Percentiles rank a stretch among this genome's conserved stretches.
Evolutionary conservation across 1,140 invertebrate species (phyloP).

Genomic region (Oryctes rhinoceros): DNA sequence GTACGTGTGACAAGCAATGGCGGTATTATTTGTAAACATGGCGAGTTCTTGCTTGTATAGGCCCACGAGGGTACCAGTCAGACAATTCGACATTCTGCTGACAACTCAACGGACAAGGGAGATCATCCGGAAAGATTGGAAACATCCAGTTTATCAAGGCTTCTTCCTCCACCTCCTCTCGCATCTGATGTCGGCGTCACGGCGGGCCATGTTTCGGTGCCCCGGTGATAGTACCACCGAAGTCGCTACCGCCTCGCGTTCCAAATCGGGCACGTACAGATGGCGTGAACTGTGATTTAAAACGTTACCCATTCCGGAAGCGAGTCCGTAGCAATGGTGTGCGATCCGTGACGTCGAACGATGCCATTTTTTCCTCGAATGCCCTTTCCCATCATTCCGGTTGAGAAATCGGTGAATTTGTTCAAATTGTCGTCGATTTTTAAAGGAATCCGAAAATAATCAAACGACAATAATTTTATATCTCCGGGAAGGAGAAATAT

Average conservation of each 20-base stretch:
- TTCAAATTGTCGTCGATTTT: conserved; percentile 32
- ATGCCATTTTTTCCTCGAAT: conserved; percentile 36
- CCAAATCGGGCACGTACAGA: conserved; percentile 42
- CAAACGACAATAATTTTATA: conserved; percentile 37
- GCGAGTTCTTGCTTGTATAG: neutral
- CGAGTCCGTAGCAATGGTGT: conserved; percentile 18
- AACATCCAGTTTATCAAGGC: conserved; percentile 35
- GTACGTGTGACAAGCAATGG: neutral
- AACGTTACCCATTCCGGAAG: conserved; percentile 41
- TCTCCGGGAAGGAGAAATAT: neutral
- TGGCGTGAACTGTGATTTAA: conserved; percentile 47
- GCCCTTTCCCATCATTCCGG: conserved; percentile 34
- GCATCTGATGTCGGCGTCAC: neutral
- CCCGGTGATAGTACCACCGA: neutral
- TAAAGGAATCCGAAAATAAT: conserved; percentile 36
- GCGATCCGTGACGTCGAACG: conserved; percentile 16
- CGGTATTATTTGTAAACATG: conserved; percentile 7
- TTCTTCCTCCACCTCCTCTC: neutral
- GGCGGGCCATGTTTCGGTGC: neutral
- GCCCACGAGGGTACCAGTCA: neutral
- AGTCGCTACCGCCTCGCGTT: conserved; percentile 23
- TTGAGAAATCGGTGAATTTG: conserved; percentile 36
- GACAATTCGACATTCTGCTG: conserved; percentile 13
- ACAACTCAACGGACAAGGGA: conserved; percentile 37
- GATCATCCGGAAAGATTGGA: conserved; percentile 47